A percentile compares a stretch with the other conserved stretches of the same genome.
These are phyloP conservation scores for Gobio occitaniae DNA, from an alignment of 2,797 vertebrate genomes.

Conservation along the genomic window DNA sequence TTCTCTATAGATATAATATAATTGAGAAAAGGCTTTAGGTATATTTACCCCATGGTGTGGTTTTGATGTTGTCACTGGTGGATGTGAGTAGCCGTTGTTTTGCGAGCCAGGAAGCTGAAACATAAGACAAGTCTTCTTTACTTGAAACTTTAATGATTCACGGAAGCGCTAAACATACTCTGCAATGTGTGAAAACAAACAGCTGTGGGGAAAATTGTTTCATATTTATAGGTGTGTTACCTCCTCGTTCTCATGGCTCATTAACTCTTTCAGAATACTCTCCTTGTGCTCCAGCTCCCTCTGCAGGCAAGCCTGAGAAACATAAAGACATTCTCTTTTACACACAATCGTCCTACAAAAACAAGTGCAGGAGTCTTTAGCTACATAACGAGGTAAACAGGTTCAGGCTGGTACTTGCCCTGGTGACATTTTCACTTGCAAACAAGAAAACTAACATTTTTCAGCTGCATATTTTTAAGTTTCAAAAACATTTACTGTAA, in stretches of 20 bases:
- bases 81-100: slow-evolving; percentile 86
- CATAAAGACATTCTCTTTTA: background rate
- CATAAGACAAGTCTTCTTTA: slow-evolving; percentile 16
- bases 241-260: slow-evolving; percentile 84
- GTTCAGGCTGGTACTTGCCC: background rate
- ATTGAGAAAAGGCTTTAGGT: background rate
- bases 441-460: background rate
- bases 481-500: background rate
- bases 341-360: background rate
- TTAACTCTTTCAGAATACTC: slow-evolving; percentile 82
- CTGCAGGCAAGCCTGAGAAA: slow-evolving; percentile 83
- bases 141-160: background rate
- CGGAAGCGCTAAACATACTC: background rate
- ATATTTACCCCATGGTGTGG: slow-evolving; percentile 83
- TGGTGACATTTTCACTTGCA: background rate
- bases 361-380: background rate
- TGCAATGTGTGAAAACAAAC: slow-evolving; percentile 28
- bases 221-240: slow-evolving; percentile 66
- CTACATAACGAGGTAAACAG: background rate
- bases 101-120: slow-evolving; percentile 74
- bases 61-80: slow-evolving; percentile 69
- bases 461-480: background rate
- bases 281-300: slow-evolving; percentile 87
- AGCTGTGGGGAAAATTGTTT: background rate
- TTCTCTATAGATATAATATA: background rate